These are phyloP conservation scores for Beris morrisii DNA, from an alignment of 2,888 invertebrate genomes.

Conservation along the genomic window DNA sequence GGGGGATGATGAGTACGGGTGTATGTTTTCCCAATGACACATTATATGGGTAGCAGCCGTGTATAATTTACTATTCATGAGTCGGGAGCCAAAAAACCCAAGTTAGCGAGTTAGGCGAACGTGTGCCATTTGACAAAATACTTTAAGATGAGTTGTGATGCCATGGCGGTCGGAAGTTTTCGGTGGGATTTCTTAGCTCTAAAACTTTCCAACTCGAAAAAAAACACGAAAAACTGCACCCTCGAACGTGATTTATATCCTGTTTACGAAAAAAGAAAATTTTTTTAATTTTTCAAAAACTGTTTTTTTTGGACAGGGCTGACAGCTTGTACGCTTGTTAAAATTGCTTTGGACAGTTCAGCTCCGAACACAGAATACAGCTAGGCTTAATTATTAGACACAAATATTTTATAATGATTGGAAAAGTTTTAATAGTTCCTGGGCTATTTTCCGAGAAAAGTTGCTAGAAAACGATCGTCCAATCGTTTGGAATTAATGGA, in stretches of 20 bases:
- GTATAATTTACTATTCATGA: constrained; percentile 34
- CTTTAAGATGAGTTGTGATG: constrained; percentile 33
- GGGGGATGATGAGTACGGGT: constrained; percentile 1
- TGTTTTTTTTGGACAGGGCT: not conserved
- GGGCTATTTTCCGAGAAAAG: constrained; percentile 19
- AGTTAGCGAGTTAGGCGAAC: constrained; percentile 7
- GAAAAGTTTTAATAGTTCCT: constrained; percentile 33
- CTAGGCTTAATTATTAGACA: constrained; percentile 2
- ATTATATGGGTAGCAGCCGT: constrained; percentile 13
- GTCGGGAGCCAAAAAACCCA: constrained; percentile 20
- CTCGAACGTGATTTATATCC: constrained; percentile 16
- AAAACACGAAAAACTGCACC: constrained; percentile 2
- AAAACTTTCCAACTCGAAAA: not conserved
- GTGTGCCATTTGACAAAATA: constrained; percentile 29
- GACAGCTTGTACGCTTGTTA: not conserved
- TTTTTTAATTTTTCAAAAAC: constrained; percentile 2
- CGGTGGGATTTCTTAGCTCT: not conserved
- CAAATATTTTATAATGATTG: constrained; percentile 27
- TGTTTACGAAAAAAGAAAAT: not conserved
- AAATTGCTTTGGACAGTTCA: too few species aligned
- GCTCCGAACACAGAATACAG: too few species aligned
- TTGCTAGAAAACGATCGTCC: not conserved
- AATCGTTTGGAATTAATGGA: constrained; percentile 30
- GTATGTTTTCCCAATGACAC: constrained; percentile 6
- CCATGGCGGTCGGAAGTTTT: constrained; percentile 13